Evolutionary conservation across 37 sponge, comb jelly and placozoan genomes (phyloP).

Genomic region (Mnemiopsis leidyi): DNA sequence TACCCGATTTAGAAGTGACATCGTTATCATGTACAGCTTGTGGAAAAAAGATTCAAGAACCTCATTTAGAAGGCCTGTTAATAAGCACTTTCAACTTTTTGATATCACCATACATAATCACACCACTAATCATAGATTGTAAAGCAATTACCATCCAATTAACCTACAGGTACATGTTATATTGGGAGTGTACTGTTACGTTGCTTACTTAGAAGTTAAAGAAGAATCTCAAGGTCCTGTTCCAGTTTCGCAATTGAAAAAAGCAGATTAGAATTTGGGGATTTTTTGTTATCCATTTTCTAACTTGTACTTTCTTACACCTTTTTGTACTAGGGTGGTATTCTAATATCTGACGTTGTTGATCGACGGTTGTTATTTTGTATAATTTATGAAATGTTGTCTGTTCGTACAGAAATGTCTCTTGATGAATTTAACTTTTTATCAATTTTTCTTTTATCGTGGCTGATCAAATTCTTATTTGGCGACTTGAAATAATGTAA

Average conservation of each 20-base stretch:
- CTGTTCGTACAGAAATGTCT: background rate
- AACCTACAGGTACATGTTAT: constrained; percentile 61
- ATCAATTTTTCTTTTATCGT: too few relatives aligned
- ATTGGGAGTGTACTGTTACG: constrained; percentile 53
- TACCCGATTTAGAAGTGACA: too few relatives aligned
- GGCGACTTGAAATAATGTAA: too few relatives aligned
- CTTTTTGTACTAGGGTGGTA: too few relatives aligned
- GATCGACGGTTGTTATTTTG: background rate
- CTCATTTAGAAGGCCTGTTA: too few relatives aligned
- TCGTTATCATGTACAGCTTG: too few relatives aligned
- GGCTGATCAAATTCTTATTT: too few relatives aligned
- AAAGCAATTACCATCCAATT: background rate
- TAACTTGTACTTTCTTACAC: background rate
- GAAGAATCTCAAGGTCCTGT: background rate
- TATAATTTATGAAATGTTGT: background rate
- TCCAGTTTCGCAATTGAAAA: constrained; percentile 19
- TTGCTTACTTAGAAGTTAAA: constrained; percentile 58
- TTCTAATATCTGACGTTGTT: background rate
- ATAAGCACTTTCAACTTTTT: too few relatives aligned
- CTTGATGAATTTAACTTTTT: background rate
- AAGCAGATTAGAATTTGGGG: background rate
- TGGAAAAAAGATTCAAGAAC: too few relatives aligned
- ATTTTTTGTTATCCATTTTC: background rate
- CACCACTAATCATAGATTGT: too few relatives aligned
- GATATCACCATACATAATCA: too few relatives aligned